A percentile compares a stretch with the other conserved stretches of the same genome.
Evolutionary conservation across 2,797 vertebrate species (phyloP).

Genomic region (Trachops cirrhosus): DNA sequence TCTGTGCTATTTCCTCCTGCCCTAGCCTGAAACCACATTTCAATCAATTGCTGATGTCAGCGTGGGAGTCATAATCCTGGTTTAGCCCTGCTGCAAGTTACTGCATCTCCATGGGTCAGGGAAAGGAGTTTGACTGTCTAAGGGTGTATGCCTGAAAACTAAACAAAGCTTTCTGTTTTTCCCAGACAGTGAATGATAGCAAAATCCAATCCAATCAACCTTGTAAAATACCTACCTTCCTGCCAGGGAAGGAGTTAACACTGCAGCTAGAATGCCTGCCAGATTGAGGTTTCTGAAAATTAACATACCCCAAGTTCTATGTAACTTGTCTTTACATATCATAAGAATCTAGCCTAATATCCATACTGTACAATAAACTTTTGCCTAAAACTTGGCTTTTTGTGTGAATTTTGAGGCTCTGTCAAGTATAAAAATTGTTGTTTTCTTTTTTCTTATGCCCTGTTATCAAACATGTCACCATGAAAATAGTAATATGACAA

Average conservation of each 20-base stretch:
- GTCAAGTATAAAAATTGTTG: not conserved
- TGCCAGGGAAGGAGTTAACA: conserved; percentile 27
- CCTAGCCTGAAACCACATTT: conserved; percentile 77
- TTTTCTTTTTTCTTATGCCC: not conserved
- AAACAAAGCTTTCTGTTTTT: conserved; percentile 69
- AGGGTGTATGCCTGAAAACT: conserved; percentile 64
- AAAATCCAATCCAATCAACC: conserved; percentile 34
- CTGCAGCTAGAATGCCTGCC: not conserved
- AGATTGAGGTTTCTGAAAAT: not conserved
- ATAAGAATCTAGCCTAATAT: not conserved
- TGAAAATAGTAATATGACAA: not conserved
- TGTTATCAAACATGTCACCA: not conserved
- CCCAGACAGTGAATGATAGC: conserved; percentile 32
- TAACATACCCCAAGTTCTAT: not conserved
- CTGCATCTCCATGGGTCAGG: conserved; percentile 79
- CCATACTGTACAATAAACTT: not conserved
- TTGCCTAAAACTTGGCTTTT: not conserved
- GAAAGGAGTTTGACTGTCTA: conserved; percentile 57
- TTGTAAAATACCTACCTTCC: conserved; percentile 37
- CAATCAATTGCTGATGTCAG: conserved; percentile 78
- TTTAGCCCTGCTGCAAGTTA: conserved; percentile 73
- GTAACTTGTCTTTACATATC: not conserved
- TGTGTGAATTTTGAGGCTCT: not conserved
- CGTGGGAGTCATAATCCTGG: conserved; percentile 77
- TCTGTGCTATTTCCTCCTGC: conserved; percentile 74